Percentiles rank a stretch among this genome's conserved stretches.
Conservation (phyloP, 2,888 invertebrate genomes). For the Lathronympha strigana region DNA sequence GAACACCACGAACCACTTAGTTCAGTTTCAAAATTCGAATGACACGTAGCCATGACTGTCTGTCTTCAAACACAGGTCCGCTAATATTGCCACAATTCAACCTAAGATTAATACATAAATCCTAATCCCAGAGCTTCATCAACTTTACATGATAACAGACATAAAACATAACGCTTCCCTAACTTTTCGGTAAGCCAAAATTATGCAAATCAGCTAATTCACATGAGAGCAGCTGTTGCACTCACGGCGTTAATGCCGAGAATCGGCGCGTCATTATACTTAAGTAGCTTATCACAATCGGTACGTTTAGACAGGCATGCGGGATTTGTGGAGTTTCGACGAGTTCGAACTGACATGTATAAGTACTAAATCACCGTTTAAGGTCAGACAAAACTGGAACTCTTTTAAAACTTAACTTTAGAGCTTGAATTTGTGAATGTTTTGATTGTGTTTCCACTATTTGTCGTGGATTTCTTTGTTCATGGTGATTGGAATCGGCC, state of each 20-base stretch:
- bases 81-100: not conserved
- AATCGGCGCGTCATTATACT: conserved; percentile 42
- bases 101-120: conserved; percentile 7
- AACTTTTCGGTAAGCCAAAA: conserved; percentile 41
- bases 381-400: not conserved
- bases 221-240: conserved; percentile 54
- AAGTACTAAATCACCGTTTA: not conserved
- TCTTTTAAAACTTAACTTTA: too few species aligned
- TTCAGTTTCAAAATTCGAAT: too few species aligned
- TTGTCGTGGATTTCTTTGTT: too few species aligned
- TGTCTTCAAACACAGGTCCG: too few species aligned
- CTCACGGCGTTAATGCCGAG: conserved; percentile 47
- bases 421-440: too few species aligned
- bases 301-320: not conserved
- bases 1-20: too few species aligned
- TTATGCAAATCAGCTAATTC: conserved; percentile 55
- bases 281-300: conserved; percentile 19
- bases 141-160: conserved; percentile 8
- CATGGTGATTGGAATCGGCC: too few species aligned
- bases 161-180: conserved; percentile 16
- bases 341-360: not conserved
- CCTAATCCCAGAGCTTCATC: not conserved
- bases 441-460: too few species aligned
- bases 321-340: not conserved
- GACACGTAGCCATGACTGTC: too few species aligned